Conservation (phyloP, 2,797 vertebrate genomes). For the Pseudopleuronectes americanus region DNA sequence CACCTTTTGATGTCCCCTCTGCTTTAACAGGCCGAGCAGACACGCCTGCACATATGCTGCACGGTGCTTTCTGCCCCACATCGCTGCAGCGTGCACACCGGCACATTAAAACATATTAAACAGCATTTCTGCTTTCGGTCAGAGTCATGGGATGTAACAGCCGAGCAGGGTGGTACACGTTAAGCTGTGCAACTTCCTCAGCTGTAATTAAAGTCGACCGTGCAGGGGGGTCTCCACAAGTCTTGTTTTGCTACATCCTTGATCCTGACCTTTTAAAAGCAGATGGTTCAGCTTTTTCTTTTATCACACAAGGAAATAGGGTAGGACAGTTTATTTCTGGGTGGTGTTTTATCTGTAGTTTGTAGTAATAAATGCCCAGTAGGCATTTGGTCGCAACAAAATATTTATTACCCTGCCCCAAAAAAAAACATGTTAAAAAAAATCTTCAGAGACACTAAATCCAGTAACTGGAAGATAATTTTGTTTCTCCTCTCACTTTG, state of each 20-base stretch:
- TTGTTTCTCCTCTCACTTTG: neutral
- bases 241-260: constrained; percentile 56
- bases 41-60: constrained; percentile 69
- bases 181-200: constrained; percentile 71
- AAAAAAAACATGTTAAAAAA: neutral
- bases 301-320: constrained; percentile 17
- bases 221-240: constrained; percentile 38
- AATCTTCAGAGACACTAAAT: neutral
- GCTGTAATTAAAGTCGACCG: constrained; percentile 70
- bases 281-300: constrained; percentile 8
- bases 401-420: neutral
- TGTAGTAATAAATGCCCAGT: neutral
- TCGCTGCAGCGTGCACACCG: constrained; percentile 55
- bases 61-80: constrained; percentile 63
- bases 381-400: neutral
- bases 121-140: constrained; percentile 75
- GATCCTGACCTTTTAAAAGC: constrained; percentile 67
- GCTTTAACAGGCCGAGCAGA: constrained; percentile 68
- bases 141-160: constrained; percentile 73
- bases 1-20: constrained; percentile 77
- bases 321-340: constrained; percentile 23
- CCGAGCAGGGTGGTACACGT: constrained; percentile 64
- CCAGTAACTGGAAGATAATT: constrained; percentile 1
- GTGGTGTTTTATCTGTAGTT: constrained; percentile 20
- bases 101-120: constrained; percentile 79